phyloP scores from a whole-genome alignment of 2,797 vertebrate species.

The Enteromius viviparus region DNA sequence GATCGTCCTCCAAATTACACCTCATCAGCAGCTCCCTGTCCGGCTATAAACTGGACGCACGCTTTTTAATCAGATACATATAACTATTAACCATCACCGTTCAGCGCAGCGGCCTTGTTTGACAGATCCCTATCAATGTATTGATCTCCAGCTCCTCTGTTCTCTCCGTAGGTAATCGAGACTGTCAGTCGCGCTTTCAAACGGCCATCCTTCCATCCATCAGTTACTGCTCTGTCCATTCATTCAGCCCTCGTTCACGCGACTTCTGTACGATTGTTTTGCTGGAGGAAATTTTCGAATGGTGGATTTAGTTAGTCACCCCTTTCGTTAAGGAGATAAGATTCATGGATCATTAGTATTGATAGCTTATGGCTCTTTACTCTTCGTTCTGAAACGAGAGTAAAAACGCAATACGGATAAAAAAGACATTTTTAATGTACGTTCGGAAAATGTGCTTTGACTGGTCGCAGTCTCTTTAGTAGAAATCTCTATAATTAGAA shows the following conservation, averaged over 20 bases:
- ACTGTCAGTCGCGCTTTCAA: constrained; percentile 35
- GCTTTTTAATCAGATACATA: constrained; percentile 30
- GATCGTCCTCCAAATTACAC: constrained; percentile 46
- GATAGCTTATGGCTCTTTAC: constrained; percentile 62
- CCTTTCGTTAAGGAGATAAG: constrained; percentile 61
- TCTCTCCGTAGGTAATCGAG: constrained; percentile 18
- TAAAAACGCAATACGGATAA: constrained; percentile 35
- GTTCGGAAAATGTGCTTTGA: constrained; percentile 60
- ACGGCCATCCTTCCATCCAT: constrained; percentile 1
- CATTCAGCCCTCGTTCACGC: constrained; percentile 31
- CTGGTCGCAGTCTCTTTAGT: constrained; percentile 54
- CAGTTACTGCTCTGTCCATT: constrained; percentile 22
- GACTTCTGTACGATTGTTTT: constrained; percentile 33
- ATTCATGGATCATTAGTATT: constrained; percentile 65
- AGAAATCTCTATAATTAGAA: constrained; percentile 64
- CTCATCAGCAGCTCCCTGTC: constrained; percentile 49
- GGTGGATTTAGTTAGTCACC: constrained; percentile 58
- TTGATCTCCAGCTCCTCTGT: constrained; percentile 32
- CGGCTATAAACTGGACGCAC: constrained; percentile 44
- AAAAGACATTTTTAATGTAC: constrained; percentile 28
- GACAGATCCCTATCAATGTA: constrained; percentile 52
- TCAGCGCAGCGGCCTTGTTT: constrained; percentile 4
- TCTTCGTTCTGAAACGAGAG: constrained; percentile 49
- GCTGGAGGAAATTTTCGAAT: constrained; percentile 46
- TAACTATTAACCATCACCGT: constrained; percentile 36